Base-by-base conservation (phyloP, 92 coral and sea anemone species). In the Phymanthus crucifer region DNA sequence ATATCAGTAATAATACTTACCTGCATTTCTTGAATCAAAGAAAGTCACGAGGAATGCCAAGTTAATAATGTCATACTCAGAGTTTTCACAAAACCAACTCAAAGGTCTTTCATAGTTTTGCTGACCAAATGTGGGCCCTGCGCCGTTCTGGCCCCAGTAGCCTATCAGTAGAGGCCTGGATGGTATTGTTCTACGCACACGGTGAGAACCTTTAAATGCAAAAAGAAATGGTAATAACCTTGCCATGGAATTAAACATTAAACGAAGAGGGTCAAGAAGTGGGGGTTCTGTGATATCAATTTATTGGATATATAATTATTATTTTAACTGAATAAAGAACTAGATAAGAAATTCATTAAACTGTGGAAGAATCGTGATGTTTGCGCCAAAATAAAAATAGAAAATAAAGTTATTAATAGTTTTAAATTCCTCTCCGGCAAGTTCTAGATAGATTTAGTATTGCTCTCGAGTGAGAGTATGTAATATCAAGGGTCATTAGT, bases 11-110 rank as follows among this genome's bases (percentile, higher is more conserved):
- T 0, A 26, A 1, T 16, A 47, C 32, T 54, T 50, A 81, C 94
- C 91, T 81, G 81, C 71, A 69, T 90, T 87, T 50, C 83, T 83
- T 19, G 45, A 34, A 70, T 83, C 88, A 58, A 90, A 90, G 40
- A 90, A 85, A 1, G 77, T 84, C 34, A 87, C 90, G 69, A 91
- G 90, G 72, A 91, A 91, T 57, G 88, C 95, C 67, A 91, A 69
- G 85, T 85, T 85, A 34, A 91, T 88, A 32, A 88, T 83, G 64
- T 91, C 92, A 76, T 88, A 91, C 38, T 88, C 75, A 69, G 89
- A 80, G 77, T 85, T 77, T 46, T 83, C 78, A 46, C 95, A 91
- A 58, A 88, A 80, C 84, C 88, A 56, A 31, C 33, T 46, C 34
- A 72, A 32, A 40, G 85, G 29, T 70, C 82, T 14, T 77, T 79